Evolutionary conservation across 1,140 invertebrate genomes (phyloP), one percentile per base, ranked within the genome.

Genomic region (Megalonaias nervosa): DNA sequence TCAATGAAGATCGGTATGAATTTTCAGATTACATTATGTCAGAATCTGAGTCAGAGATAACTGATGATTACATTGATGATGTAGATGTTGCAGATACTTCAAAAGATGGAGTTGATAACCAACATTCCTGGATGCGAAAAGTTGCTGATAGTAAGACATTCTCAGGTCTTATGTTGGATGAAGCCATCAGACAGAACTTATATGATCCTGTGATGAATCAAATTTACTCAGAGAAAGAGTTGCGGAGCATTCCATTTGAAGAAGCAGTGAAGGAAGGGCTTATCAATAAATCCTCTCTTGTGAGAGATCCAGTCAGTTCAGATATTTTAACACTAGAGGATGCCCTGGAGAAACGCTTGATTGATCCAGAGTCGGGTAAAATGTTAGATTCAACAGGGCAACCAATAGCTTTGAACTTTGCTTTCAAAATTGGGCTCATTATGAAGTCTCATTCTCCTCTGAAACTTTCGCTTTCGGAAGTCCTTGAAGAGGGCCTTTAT

Each of bases 251-350:
- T 23, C 71, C 86, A 19, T 82, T 86, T 48, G 62, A 86, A 70
- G 94, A 97, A 88, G 97, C 97, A 11, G 94, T 97, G 14, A 94
- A 96, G 86, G 93, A 94, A 74, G 97, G 97, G 64, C 92, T 96
- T 17, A 95, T 99, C 65, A 94, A 96, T 59, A 84, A 81, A 71
- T 86, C 86, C 61, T 89, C 88, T 56, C 71, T 97, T 77, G 95
- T 97, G 12, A 86, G 90, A 76, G 94, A 95, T 84, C 92, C 95
- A 38, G 85, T 84, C n/a, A 93, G 94, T 74, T 94, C 95, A 75
- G 93, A 94, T 88, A 92, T 97, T 2, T 92, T 96, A 68, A 95
- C 96, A 15, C 96, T 97, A 86, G 93, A 94, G 81, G 93, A 95
- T 86, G 96, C 96, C 57, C 94, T 97, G n/a, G 93, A 94, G 81